Conservation (phyloP, 2,888 invertebrate species). For the Bedellia somnulentella region DNA sequence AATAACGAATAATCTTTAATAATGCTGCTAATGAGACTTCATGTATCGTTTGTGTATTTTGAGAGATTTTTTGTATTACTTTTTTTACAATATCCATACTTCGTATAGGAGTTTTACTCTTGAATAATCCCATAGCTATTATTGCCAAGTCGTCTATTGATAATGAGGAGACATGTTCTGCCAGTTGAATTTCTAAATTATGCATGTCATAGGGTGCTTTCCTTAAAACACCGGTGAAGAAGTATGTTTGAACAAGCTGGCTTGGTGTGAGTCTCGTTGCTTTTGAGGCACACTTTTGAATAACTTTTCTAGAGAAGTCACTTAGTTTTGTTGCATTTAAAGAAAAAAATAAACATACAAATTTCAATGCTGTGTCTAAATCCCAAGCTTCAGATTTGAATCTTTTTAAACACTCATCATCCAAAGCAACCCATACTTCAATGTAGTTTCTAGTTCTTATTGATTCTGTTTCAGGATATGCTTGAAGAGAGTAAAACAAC, state of each 20-base stretch:
- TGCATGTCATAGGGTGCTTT: conserved; percentile 62
- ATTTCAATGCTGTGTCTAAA: conserved; percentile 52
- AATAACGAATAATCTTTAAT: conserved; percentile 66
- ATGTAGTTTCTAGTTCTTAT: conserved; percentile 60
- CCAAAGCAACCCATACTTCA: conserved; percentile 68
- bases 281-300: conserved; percentile 60
- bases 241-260: conserved; percentile 69
- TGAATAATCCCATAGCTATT: conserved; percentile 76
- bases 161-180: conserved; percentile 53
- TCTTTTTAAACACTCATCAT: conserved; percentile 61
- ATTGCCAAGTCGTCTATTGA: conserved; percentile 69
- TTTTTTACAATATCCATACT: conserved; percentile 41
- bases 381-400: conserved; percentile 38
- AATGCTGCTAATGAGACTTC: conserved; percentile 69
- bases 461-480: conserved; percentile 54
- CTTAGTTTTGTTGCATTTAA: conserved; percentile 54
- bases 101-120: conserved; percentile 67
- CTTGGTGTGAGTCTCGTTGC: conserved; percentile 59
- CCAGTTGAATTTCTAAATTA: conserved; percentile 64
- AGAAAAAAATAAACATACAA: conserved; percentile 67
- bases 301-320: conserved; percentile 54
- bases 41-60: conserved; percentile 53
- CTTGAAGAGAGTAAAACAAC: conserved; percentile 48
- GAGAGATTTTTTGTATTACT: conserved; percentile 53
- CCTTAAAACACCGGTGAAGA: conserved; percentile 65